phyloP scores from a whole-genome alignment of 35 echinoderm and acorn worm species.

The Lytechinus variegatus region DNA sequence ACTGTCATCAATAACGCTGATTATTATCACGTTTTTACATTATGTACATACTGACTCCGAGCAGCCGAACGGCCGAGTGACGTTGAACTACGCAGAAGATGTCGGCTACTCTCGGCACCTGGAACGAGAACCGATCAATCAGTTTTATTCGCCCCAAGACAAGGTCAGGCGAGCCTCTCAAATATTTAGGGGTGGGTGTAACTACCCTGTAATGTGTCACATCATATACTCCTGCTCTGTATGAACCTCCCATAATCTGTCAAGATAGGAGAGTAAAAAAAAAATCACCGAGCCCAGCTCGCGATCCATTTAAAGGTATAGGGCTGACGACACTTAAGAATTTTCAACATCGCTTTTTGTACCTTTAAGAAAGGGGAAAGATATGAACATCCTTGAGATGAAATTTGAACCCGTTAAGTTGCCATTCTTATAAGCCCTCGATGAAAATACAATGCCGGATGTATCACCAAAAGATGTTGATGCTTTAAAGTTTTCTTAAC shows the following conservation, averaged over 20 bases:
- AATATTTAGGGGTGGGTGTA: conserved; percentile 48
- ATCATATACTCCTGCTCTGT: not conserved
- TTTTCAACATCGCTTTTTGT: not conserved
- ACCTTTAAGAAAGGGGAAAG: not conserved
- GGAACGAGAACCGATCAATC: conserved; percentile 9
- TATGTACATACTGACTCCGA: too few relatives aligned
- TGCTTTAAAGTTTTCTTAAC: not conserved
- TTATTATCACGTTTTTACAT: too few relatives aligned
- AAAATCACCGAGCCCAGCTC: not conserved
- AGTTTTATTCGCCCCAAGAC: conserved; percentile 39
- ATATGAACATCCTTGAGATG: not conserved
- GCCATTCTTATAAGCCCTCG: not conserved
- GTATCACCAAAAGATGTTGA: not conserved
- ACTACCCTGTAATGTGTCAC: conserved; percentile 36
- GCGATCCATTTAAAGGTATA: not conserved
- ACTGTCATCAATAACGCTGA: too few relatives aligned
- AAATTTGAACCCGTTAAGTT: not conserved
- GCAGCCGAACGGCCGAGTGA: not conserved
- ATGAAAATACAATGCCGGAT: not conserved
- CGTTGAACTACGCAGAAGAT: not conserved
- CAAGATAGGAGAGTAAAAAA: not conserved
- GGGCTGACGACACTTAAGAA: not conserved
- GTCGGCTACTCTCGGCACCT: not conserved
- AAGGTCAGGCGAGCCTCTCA: conserved; percentile 41
- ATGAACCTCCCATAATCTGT: conserved; percentile 27